phyloP scores from a whole-genome alignment of 1,140 invertebrate species.

The Dryas iulia region DNA sequence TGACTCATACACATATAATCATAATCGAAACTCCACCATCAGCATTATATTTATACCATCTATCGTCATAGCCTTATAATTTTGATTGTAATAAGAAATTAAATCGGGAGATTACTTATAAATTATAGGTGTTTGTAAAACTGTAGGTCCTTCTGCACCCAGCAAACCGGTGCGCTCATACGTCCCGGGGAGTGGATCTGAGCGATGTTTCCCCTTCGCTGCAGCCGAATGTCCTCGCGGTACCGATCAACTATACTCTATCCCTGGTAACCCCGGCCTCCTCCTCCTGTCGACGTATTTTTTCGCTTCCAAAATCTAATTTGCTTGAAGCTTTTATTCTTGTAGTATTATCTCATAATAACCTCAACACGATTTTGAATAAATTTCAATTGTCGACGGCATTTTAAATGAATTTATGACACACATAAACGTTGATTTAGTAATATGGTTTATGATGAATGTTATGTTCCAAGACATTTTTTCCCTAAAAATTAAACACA shows the following conservation, averaged over 20 bases:
- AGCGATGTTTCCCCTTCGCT: conserved; percentile 82
- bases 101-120: neutral
- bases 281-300: conserved; percentile 39
- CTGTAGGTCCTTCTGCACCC: conserved; percentile 80
- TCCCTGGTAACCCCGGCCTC: conserved; percentile 77
- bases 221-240: conserved; percentile 71
- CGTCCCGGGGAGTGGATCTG: conserved; percentile 74
- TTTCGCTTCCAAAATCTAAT: conserved; percentile 56
- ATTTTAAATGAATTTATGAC: neutral
- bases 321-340: conserved; percentile 59
- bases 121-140: neutral
- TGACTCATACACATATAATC: neutral
- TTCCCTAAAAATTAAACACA: no score
- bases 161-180: conserved; percentile 84
- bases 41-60: neutral
- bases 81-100: neutral
- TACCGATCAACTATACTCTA: conserved; percentile 81
- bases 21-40: neutral
- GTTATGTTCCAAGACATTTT: no score
- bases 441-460: no score
- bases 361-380: neutral
- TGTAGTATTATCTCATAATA: neutral
- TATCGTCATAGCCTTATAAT: no score
- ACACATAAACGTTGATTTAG: neutral
- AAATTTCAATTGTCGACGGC: neutral